Conservation (phyloP, 1,140 invertebrate species). For the Trichoplusia ni region DNA sequence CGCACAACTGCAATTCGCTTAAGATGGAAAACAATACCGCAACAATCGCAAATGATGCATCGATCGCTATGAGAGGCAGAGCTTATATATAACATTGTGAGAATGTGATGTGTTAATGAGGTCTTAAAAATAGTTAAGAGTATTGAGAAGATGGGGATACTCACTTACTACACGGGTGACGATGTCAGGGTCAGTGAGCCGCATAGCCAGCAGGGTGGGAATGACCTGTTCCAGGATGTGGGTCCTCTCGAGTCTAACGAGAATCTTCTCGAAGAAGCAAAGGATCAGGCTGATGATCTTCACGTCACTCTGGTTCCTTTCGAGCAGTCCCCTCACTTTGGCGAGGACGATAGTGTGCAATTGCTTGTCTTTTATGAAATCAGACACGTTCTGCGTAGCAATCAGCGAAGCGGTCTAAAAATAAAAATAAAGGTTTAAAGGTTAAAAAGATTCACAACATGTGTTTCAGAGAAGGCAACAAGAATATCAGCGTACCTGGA, state of each 20-base stretch:
- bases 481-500: conserved; percentile 89
- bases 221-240: conserved; percentile 95
- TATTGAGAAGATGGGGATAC: conserved; percentile 66
- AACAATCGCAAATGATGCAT: conserved; percentile 1
- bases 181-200: conserved; percentile 92
- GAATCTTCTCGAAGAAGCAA: conserved; percentile 88
- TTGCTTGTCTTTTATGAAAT: conserved; percentile 92
- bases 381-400: conserved; percentile 92
- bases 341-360: conserved; percentile 92
- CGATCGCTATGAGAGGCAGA: background rate
- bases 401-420: conserved; percentile 93
- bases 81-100: too few relatives aligned
- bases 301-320: conserved; percentile 90
- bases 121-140: background rate
- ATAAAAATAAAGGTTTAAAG: conserved; percentile 34
- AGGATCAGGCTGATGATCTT: conserved; percentile 90
- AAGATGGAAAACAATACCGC: background rate
- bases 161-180: conserved; percentile 91
- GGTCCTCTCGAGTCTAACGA: conserved; percentile 92
- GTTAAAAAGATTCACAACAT: too few relatives aligned
- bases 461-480: too few relatives aligned
- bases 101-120: too few relatives aligned
- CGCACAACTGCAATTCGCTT: conserved; percentile 10
- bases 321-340: conserved; percentile 93
- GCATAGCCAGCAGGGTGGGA: conserved; percentile 93